Percentiles rank a stretch among this genome's conserved stretches.
phyloP scores from a whole-genome alignment of 2,797 vertebrate genomes.

The Adelosebastes latens region DNA sequence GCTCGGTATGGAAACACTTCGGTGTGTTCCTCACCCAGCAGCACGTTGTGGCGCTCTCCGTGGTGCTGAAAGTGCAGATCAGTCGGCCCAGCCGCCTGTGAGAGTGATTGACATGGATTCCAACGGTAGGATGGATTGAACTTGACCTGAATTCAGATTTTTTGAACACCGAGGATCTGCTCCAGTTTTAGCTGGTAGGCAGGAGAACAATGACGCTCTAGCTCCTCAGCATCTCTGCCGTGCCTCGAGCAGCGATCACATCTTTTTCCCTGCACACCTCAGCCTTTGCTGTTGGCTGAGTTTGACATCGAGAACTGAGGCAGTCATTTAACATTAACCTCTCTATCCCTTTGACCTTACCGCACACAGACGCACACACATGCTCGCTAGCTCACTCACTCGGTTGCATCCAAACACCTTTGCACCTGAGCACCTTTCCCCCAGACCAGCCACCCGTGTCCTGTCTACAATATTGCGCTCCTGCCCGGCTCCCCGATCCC shows the following conservation, averaged over 20 bases:
- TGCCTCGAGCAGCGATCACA: conserved; percentile 5
- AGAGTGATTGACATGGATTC: conserved; percentile 65
- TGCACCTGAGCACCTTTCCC: conserved; percentile 46
- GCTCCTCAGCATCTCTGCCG: conserved; percentile 28
- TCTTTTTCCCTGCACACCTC: conserved; percentile 5
- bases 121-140: conserved; percentile 63
- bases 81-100: conserved; percentile 38
- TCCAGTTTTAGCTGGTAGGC: conserved; percentile 57
- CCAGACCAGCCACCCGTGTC: conserved; percentile 53
- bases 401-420: conserved; percentile 44
- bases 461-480: conserved; percentile 47
- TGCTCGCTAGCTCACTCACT: not conserved
- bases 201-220: conserved; percentile 43
- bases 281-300: conserved; percentile 29
- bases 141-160: conserved; percentile 72
- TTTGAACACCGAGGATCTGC: conserved; percentile 63
- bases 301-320: conserved; percentile 52
- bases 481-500: conserved; percentile 2
- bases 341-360: conserved; percentile 45
- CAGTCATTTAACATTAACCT: conserved; percentile 55
- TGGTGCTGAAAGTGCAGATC: conserved; percentile 78
- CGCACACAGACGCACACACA: not conserved
- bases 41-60: conserved; percentile 59
- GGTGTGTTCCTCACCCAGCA: conserved; percentile 36
- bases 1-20: conserved; percentile 11